Base-by-base conservation (phyloP, 2,888 invertebrate species). In the Eristalis pertinax region DNA sequence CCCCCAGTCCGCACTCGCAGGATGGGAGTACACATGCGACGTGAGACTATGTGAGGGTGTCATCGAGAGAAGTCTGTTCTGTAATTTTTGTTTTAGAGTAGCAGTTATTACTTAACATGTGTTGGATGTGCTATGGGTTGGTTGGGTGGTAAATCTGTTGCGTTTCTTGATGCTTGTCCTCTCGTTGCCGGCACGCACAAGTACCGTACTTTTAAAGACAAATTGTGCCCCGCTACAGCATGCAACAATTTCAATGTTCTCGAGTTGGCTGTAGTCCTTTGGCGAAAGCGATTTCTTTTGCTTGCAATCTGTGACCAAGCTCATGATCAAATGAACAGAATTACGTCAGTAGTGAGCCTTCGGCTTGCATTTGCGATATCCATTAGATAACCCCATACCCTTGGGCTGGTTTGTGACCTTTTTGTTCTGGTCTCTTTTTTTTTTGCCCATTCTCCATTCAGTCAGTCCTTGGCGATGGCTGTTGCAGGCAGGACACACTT, bases 401-500 rank as follows among this genome's bases (percentile, higher is more conserved):
- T 74, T 69, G 81, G 81, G 81, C 63, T 74, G 38, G 74, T 62
- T 73, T 50, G 19, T n/a, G 13, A 11, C 32, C n/a, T 29, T 58
- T 41, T 24, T 41, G 7, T 24, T 22, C 15, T 67, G 10, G 60
- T 56, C 19, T 68, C 38, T 63, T 56, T 43, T 63, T 56, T 43
- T 62, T 41, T 65, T 26, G 43, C 26, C 26, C 26, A 26, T 32
- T 4, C 29, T 32, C 1, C 7, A 60, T 26, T 60, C 62, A 10
- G 35, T 8, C 11, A 38, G 7, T 56, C 64, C 67, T 76, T 75
- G 70, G 65, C 64, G 67, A 50, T 65, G 58, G 81, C 70, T 70
- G 78, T 60, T 60, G 43, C 69, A 73, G 43, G 63, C 77, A 77
- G 81, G 64, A 77, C 65, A 77, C 81, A 81, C 62, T 85, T 85